Evolutionary conservation across 2,797 vertebrate genomes (phyloP), one percentile per base, ranked within the genome.

Genomic region (Chaetodon trifasciatus): DNA sequence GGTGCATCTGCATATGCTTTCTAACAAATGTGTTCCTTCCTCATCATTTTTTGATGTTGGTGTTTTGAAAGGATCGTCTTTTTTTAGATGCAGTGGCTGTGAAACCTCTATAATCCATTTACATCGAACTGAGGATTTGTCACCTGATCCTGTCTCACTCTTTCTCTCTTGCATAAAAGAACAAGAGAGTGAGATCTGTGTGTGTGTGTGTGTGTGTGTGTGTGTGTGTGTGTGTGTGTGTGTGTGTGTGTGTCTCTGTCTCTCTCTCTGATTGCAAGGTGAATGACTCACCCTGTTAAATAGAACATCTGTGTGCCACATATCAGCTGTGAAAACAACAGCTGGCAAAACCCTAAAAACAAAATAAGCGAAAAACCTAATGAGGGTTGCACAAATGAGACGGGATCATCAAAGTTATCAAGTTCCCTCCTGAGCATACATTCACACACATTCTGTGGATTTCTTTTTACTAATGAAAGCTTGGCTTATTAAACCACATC

Each of bases 251-350:
- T 32, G 28, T 47, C 32, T 52, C 63, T 56, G n/a, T 35, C 21
- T 71, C 19, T 73, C 24, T 70, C 55, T 71, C 79, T 72, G 74
- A 74, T 76, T 63, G 24, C 72, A 80, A 88, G 86, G 88, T 90
- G 81, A 86, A 70, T 90, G 90, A 91, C 63, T 91, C 88, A 89
- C 62, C 76, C 83, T 91, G 83, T 88, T 90, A 84, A 92, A 90
- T 75, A 85, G 88, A 94, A 92, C 93, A 93, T 93, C 86, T 92
- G 90, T 90, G 86, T 81, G 74, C 84, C 82, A 82, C 80, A 72
- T 81, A 87, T 91, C 77, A 76, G 62, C 79, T 84, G 82, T 86
- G 81, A 90, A 89, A 92, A 91, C 87, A 93, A 93, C 91, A 90
- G 81, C 88, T 86, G 86, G 76, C 65, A 60, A 58, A 88, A 80